Evolutionary conservation across 53 echinoderm and acorn worm genomes (phyloP).

Genomic region (Henricia sp.): DNA sequence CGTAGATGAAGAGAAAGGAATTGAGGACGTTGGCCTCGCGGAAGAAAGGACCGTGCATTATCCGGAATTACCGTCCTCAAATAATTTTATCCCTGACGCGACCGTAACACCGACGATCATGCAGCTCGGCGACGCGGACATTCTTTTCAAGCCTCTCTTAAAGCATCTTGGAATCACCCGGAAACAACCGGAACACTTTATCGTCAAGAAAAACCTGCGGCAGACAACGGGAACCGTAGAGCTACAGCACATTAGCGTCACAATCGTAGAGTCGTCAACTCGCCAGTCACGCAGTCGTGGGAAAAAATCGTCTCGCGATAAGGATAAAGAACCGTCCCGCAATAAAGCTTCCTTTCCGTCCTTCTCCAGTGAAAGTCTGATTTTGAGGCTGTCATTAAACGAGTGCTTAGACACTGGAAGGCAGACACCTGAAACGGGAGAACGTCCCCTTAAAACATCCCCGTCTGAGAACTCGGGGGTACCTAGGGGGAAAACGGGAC

Average conservation of each 20-base stretch:
- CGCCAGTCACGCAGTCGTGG: slow-evolving; percentile 44
- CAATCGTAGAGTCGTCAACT: slow-evolving; percentile 79
- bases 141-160: slow-evolving; percentile 90
- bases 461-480: slow-evolving; percentile 38
- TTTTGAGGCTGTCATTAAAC: slow-evolving; percentile 67
- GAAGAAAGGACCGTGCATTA: background rate
- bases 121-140: slow-evolving; percentile 88
- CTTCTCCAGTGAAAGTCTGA: slow-evolving; percentile 83
- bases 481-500: slow-evolving; percentile 8
- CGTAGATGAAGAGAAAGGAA: slow-evolving; percentile 7
- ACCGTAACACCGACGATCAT: slow-evolving; percentile 76
- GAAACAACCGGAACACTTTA: slow-evolving; percentile 60
- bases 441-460: slow-evolving; percentile 24
- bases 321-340: slow-evolving; percentile 34
- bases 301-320: slow-evolving; percentile 59
- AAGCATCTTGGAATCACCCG: slow-evolving; percentile 78
- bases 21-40: background rate
- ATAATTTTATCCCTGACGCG: slow-evolving; percentile 36
- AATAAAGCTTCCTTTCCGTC: slow-evolving; percentile 70
- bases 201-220: slow-evolving; percentile 54
- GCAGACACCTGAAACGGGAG: slow-evolving; percentile 15
- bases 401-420: slow-evolving; percentile 61
- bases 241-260: slow-evolving; percentile 61
- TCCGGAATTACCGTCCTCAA: slow-evolving; percentile 18
- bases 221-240: slow-evolving; percentile 39